phyloP scores from a whole-genome alignment of 2,888 invertebrate genomes.

The Drosophila flavopinicola region DNA sequence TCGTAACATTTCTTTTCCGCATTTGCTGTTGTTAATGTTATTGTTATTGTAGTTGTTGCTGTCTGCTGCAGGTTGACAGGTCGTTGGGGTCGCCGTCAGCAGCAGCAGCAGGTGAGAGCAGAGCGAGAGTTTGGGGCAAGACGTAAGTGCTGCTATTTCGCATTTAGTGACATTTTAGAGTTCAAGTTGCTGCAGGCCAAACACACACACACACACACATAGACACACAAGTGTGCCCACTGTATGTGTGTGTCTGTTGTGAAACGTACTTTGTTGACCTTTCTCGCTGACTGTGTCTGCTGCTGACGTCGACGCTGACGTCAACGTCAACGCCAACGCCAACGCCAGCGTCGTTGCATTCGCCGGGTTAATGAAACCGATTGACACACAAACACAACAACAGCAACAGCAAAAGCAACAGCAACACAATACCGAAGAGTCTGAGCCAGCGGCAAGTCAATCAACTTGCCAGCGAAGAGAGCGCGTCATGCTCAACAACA shows the following conservation, averaged over 20 bases:
- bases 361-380: constrained; percentile 84
- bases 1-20: constrained; percentile 27
- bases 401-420: constrained; percentile 29
- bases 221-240: constrained; percentile 36
- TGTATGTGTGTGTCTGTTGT: constrained; percentile 25
- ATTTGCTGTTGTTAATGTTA: constrained; percentile 11
- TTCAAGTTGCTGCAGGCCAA: constrained; percentile 49
- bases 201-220: too few relatives aligned
- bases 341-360: constrained; percentile 34
- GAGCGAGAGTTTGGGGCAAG: neutral
- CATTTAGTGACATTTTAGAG: constrained; percentile 55
- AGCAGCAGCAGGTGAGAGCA: constrained; percentile 12
- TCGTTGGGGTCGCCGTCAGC: constrained; percentile 18
- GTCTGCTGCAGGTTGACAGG: constrained; percentile 3
- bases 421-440: constrained; percentile 43
- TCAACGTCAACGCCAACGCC: constrained; percentile 14
- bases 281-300: constrained; percentile 50
- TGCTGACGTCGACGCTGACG: constrained; percentile 20
- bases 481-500: constrained; percentile 1
- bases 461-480: constrained; percentile 25
- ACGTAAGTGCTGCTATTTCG: constrained; percentile 17
- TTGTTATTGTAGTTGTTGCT: constrained; percentile 9
- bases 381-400: constrained; percentile 80
- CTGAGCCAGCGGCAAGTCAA: constrained; percentile 30
- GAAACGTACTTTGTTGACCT: constrained; percentile 81